A percentile compares a stretch with the other conserved stretches of the same genome.
Evolutionary conservation across 2,797 vertebrate species (phyloP).

Genomic region (Phaenicophaeus curvirostris): DNA sequence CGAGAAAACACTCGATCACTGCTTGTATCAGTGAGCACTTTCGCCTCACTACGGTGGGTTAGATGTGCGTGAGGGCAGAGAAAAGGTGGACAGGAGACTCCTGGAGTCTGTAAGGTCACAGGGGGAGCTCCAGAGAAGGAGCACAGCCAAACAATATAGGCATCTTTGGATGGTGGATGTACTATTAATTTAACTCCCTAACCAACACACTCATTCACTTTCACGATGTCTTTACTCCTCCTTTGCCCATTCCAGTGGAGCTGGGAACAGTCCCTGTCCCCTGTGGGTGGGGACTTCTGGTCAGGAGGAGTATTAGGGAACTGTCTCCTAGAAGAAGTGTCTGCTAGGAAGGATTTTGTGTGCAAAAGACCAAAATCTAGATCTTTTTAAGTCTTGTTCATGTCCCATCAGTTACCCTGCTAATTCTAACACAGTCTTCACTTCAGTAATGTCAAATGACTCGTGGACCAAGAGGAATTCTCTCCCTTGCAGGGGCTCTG

Average conservation of each 20-base stretch:
- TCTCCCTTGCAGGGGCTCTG: constrained; percentile 58
- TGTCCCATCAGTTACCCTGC: rapidly evolving
- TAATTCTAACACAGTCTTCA: rapidly evolving
- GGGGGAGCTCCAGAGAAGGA: too few species aligned
- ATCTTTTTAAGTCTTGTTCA: not conserved
- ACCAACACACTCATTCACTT: rapidly evolving
- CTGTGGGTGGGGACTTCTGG: not conserved
- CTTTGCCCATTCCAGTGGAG: not conserved
- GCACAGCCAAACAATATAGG: too few species aligned
- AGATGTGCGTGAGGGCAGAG: not conserved
- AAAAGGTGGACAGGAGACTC: rapidly evolving
- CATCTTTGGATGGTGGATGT: not conserved
- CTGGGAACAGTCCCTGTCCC: not conserved
- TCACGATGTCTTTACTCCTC: not conserved
- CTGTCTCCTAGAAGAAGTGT: rapidly evolving
- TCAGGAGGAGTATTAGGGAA: not conserved
- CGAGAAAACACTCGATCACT: rapidly evolving
- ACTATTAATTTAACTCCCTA: not conserved
- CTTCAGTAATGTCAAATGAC: not conserved
- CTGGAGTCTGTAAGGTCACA: too few species aligned
- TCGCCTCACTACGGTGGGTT: not conserved
- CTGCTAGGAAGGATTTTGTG: not conserved
- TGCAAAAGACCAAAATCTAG: not conserved
- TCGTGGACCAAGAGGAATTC: not conserved
- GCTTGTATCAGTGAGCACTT: not conserved